Percentiles rank a stretch among this genome's conserved stretches.
Evolutionary conservation across 2,888 invertebrate genomes (phyloP).

Genomic region (Harpalus rufipes): DNA sequence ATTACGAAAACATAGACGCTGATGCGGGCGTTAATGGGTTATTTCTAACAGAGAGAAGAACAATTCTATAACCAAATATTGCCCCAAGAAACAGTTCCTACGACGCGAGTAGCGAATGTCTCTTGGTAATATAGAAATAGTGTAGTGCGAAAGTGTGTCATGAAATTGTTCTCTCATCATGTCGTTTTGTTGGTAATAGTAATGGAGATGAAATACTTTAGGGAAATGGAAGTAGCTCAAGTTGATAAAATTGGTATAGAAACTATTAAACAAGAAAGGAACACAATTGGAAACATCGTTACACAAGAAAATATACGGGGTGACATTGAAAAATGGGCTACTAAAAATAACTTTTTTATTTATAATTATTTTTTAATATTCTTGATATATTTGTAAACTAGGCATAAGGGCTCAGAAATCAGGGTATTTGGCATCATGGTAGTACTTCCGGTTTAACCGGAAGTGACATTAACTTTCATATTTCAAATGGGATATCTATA

Average conservation of each 20-base stretch:
- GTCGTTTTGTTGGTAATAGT: not conserved
- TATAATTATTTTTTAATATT: too few species aligned
- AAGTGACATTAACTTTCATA: too few species aligned
- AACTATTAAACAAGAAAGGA: too few species aligned
- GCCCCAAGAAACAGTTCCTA: conserved; percentile 48
- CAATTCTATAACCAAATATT: conserved; percentile 63
- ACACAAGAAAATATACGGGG: not conserved
- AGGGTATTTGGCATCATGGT: too few species aligned
- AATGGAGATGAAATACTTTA: not conserved
- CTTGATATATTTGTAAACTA: too few species aligned
- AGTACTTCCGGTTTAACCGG: too few species aligned
- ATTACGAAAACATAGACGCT: conserved; percentile 33
- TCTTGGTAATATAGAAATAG: not conserved
- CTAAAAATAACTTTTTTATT: too few species aligned
- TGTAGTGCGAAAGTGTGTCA: not conserved
- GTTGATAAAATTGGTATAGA: too few species aligned
- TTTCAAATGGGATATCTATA: too few species aligned
- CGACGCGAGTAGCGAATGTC: not conserved
- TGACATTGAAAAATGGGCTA: too few species aligned
- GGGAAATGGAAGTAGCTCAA: too few species aligned
- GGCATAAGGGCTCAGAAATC: too few species aligned
- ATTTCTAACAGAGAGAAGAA: conserved; percentile 47
- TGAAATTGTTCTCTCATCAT: not conserved
- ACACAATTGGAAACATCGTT: not conserved
- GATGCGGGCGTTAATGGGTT: conserved; percentile 52